Base-by-base conservation (phyloP, 2,113 vertebrate genomes). In the Oxyruncus cristatus region DNA sequence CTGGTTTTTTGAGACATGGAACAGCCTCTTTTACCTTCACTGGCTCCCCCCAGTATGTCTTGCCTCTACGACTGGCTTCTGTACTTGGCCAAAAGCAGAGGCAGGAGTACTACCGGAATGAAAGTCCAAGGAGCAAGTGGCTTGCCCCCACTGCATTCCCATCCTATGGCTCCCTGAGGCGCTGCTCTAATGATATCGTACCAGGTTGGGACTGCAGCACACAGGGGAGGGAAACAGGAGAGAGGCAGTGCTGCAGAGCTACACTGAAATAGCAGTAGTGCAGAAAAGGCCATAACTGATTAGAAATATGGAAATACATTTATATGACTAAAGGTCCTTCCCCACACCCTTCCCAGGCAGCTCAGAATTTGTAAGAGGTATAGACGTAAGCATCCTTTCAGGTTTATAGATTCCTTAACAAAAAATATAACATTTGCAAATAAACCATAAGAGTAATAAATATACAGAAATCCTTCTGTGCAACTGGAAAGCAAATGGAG, bases 101-200 rank as follows among this genome's bases (percentile, higher is more conserved):
- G 33, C 7, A 77, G 35, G 24, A 75, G 33, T 22, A 4, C 4
- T 7, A 10, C 14, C 11, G 55, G 28, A 39, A 44, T 9, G 6
- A 21, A 8, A 75, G 14, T 26, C 8, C 13, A 52, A 56, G 62
- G 19, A 67, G 8, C 47, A 39, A 49, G 27, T 8, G 6, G 1
- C 1, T 13, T 41, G 13, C 4, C 1, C 4, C 3, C 12, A 3
- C 4, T 0, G 10, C 8, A n/a, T 58, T 41, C 20, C 22, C 28
- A 16, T 12, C 12, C 8, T 22, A 9, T 0, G 5, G 23, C 19
- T 85, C 17, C 32, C 30, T 22, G 26, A 89, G 35, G 30, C 11
- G 5, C 5, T 10, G 12, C 16, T 47, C 55, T 18, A 3, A 21
- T 33, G 13, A 0, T 4, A 8, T 21, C 44, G 35, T 41, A 42